These are phyloP conservation scores for Actinemys pallida DNA, from an alignment of 2,113 vertebrate genomes.

Conservation along the genomic window DNA sequence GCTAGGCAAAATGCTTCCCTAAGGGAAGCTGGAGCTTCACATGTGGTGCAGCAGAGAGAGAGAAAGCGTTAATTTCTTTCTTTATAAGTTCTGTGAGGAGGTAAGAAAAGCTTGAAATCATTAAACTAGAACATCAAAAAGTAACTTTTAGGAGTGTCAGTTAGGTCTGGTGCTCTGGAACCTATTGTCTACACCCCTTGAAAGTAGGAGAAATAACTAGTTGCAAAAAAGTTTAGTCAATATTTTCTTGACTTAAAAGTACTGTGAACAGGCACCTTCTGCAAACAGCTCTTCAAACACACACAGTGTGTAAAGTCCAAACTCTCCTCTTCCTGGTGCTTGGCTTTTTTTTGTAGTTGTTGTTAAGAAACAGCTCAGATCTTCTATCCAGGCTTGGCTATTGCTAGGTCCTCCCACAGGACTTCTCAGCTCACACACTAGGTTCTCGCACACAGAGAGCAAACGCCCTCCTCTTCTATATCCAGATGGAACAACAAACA, in stretches of 20 bases:
- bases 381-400: background rate
- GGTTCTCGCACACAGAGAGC: background rate
- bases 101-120: conserved; percentile 56
- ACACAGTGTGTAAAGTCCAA: background rate
- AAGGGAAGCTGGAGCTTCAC: conserved; percentile 50
- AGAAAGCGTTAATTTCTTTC: conserved; percentile 43
- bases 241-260: conserved; percentile 34
- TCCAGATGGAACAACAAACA: conserved; percentile 24
- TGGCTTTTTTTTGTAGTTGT: background rate
- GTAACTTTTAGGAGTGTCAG: background rate
- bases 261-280: background rate
- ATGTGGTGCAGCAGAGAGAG: conserved; percentile 15
- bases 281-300: background rate
- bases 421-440: background rate
- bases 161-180: conserved; percentile 26
- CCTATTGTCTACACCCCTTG: background rate
- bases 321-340: background rate
- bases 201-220: background rate
- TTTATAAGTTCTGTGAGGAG: background rate
- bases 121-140: conserved; percentile 22
- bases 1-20: conserved; percentile 66
- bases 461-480: background rate
- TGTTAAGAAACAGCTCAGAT: background rate
- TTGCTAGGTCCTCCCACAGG: background rate
- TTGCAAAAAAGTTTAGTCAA: conserved; percentile 10